Base-by-base conservation (phyloP, 1,140 invertebrate species). In the Sitodiplosis mosellana region DNA sequence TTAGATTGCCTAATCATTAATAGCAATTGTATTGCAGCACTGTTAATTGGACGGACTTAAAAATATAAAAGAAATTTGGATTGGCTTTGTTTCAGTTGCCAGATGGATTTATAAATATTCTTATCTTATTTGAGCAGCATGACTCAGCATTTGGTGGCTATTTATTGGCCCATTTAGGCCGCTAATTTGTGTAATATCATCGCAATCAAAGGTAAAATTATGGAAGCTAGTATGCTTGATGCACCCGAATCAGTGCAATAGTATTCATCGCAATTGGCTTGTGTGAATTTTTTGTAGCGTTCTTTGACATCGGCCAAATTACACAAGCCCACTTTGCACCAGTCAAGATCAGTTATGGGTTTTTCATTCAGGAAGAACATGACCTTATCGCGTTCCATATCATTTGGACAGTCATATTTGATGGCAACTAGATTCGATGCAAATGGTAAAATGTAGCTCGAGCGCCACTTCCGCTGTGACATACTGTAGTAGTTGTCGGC, bases 351-450 rank as follows among this genome's bases (percentile, higher is more conserved):
- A 52, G 72, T 60, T n/a, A 79, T 64, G 3, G 74, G 71, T 27
- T 66, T 64, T 57, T 77, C 74, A 54, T 78, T 78, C 27, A 75
- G 61, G 47, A 76, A 66, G 60, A 78, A 77, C 37, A 77, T 65
- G 1, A 74, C 73, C 59, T 74, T 73, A 54, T 75, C 67, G 46
- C 61, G 58, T 6, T 77, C 72, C 22, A 68, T 55, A 45, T 65
- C 59, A 14, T 66, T 59, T 1, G 56, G 52, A 53, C 76, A 79
- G 55, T 72, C 74, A 55, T 67, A 63, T 48, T 67, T 62, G 19
- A 87, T 74, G 21, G 83, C 80, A 37, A 75, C 76, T 1, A 91
- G 56, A 65, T 91, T 91, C 2, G 75, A 70, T 11, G 79, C 78
- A 54, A 87, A 90, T 0, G 87, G 82, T 44, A 71, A 65, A 41